Base-by-base conservation (phyloP, 2,888 invertebrate species). In the Corbicula japonica region DNA sequence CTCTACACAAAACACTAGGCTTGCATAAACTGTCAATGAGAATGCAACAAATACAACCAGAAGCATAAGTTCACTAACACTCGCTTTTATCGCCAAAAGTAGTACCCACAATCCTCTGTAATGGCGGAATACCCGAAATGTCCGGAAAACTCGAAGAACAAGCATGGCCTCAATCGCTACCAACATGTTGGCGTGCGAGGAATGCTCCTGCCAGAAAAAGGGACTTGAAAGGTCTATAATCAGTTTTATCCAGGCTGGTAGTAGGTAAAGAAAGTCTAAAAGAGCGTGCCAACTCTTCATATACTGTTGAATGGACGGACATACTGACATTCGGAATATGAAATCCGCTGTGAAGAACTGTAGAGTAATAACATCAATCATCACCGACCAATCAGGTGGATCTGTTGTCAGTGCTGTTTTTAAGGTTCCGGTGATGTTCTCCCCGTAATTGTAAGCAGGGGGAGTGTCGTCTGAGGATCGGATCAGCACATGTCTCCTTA, bases 291-390 rank as follows among this genome's bases (percentile, higher is more conserved):
- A 75, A 34, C 76, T 76, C 38, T 48, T 62, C 41, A 89, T 75
- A 23, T 83, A 62, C 34, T 74, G n/a, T 35, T 41, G 38, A 41
- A 80, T 23, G 26, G 79, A 78, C 30, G 87, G 87, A 71, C 86
- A 81, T 10, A 85, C 84, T 10, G 70, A 21, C 35, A 88, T 66
- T 23, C 87, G 61, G 38, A 86, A 68, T 0, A 89, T 34, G 28
- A 87, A 87, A 56, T 89, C 88, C 0, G 83, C 1, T 0, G 83
- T 84, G 73, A 89, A 89, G 38, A 86, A 84, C 5, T 87, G n/a
- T 34, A 88, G 50, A 58, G 87, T 87, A 1, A 79, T 54, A 2
- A 81, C 1, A 46, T 89, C 88, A 1, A 86, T 61, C 2, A 66
- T n/a, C 1, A 84, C 34, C 12, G 88, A 56, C 18, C 30, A 61